Conservation (phyloP, 2,113 vertebrate species). For the Microtus pennsylvanicus region DNA sequence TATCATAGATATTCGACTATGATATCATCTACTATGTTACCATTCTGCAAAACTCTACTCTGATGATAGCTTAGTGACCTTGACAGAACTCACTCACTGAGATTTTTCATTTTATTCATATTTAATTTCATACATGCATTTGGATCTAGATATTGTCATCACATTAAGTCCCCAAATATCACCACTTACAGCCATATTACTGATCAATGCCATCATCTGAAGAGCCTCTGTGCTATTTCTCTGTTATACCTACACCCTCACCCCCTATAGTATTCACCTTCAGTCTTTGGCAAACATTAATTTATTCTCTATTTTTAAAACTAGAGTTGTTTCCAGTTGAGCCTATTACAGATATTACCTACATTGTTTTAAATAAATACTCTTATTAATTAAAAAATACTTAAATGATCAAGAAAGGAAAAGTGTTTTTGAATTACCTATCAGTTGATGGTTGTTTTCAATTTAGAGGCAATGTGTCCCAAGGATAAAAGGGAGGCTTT, state of each 20-base stretch:
- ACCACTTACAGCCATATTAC: neutral
- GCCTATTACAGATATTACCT: neutral
- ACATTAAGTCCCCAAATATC: neutral
- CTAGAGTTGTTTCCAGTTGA: constrained; percentile 7
- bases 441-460: constrained; percentile 40
- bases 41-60: neutral
- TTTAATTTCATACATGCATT: neutral
- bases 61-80: neutral
- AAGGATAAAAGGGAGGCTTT: constrained; percentile 6
- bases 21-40: neutral
- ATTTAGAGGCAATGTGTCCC: neutral
- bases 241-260: neutral
- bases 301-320: constrained; percentile 17
- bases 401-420: constrained; percentile 43
- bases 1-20: neutral
- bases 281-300: neutral
- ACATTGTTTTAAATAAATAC: neutral
- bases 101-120: constrained; percentile 12
- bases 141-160: neutral
- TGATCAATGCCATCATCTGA: neutral
- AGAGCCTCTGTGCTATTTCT: neutral
- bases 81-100: neutral
- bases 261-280: neutral
- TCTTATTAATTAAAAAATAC: constrained; percentile 26
- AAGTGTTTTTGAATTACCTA: neutral